phyloP scores from a whole-genome alignment of 2,113 vertebrate genomes.

The Oreochromis aureus region DNA sequence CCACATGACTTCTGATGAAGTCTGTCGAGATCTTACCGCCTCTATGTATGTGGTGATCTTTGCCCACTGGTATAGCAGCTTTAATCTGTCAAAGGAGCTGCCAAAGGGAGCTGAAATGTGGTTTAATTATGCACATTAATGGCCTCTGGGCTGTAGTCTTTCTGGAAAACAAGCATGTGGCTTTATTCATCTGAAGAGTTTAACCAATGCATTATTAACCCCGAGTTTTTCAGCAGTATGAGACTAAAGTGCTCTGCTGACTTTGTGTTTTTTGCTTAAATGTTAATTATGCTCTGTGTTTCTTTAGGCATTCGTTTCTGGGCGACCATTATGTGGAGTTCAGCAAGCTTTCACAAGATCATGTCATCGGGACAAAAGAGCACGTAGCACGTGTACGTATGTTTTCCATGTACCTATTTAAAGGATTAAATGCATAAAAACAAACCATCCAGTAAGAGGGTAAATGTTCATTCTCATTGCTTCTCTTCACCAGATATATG shows the following conservation, averaged over 20 bases:
- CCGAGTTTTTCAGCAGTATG: background rate
- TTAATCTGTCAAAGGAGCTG: background rate
- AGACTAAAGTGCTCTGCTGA: background rate
- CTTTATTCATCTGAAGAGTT: slow-evolving; percentile 13
- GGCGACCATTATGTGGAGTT: slow-evolving; percentile 99
- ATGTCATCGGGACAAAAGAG: slow-evolving; percentile 96
- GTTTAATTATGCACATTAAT: slow-evolving; percentile 42
- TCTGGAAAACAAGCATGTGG: slow-evolving; percentile 6
- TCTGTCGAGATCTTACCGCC: background rate
- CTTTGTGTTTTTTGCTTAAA: background rate
- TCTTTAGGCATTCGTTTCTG: slow-evolving; percentile 91
- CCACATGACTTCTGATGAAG: background rate
- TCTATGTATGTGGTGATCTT: background rate
- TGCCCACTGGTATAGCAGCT: background rate
- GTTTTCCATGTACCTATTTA: background rate
- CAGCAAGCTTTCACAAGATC: slow-evolving; percentile 98
- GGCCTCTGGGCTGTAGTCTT: slow-evolving; percentile 12
- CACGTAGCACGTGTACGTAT: slow-evolving; percentile 94
- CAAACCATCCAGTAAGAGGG: background rate
- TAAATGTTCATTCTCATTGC: slow-evolving; percentile 44
- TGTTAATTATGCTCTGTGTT: background rate
- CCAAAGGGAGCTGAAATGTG: slow-evolving; percentile 3
- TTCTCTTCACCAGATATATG: slow-evolving; percentile 85
- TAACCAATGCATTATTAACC: slow-evolving; percentile 5
- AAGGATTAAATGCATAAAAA: background rate